Base-by-base conservation (phyloP, 2,888 invertebrate species). In the Caenorhabditis uteleia region DNA sequence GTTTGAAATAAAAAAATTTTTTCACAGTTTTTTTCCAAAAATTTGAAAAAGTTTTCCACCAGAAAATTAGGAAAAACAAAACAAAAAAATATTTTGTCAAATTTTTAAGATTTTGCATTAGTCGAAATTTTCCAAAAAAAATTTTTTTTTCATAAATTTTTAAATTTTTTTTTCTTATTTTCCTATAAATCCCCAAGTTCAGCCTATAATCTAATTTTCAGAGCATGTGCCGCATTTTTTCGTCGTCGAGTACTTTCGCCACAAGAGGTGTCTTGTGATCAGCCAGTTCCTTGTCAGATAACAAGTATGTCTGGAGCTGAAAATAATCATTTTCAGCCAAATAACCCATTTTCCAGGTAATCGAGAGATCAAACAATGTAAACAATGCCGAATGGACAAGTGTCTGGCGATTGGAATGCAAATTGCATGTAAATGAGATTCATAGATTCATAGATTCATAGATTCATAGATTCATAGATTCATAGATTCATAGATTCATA, bases 211-310 rank as follows among this genome's bases (percentile, higher is more conserved):
- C 14, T 4, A 3, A n/a, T 23, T 50, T 58, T 10, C 51, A 59
- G 59, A 39, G 59, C 59, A 21, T 59, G 59, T 25, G 53, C 59
- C 8, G 53, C 59, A 18, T 59, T 59, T 44, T 59, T 59, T 48
- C 53, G 59, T 12, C 47, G 59, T 16, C 47, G 59, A 29, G 59
- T 59, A 14, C 43, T 59, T 18, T 59, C 59, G 5, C 39, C 47
- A 18, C 46, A 47, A 16, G 38, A 43, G 14, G 59, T 44, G 8
- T 31, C 38, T 18, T 59, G 59, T 33, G 48, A 56, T 29, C 44
- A 21, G 33, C 21, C 21, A 23, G 33, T 21, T 23, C 23, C 48
- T 31, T 56, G 56, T 29, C 40, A 43, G 48, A 48, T 54, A 33
- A 53, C 53, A 7, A 44, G 47, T 56, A 48, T 23, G n/a, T 40